Percentiles rank a stretch among this genome's conserved stretches.
Evolutionary conservation across 2,797 vertebrate species (phyloP).

Genomic region (Poecile montanus): DNA sequence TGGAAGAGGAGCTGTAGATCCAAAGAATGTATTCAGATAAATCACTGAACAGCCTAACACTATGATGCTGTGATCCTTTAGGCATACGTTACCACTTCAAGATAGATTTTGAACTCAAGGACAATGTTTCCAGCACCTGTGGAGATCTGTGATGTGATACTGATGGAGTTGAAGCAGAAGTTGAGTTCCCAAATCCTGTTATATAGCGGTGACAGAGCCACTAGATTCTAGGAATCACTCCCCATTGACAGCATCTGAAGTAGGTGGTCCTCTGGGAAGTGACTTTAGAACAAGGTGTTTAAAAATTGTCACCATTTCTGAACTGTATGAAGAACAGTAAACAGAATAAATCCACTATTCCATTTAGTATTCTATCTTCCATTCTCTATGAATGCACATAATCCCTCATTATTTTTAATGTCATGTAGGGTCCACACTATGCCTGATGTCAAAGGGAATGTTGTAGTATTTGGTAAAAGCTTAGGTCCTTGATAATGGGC

Average conservation of each 20-base stretch:
- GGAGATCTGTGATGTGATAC: neutral
- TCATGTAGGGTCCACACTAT: no score
- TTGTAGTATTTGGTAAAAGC: neutral
- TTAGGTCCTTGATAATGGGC: neutral
- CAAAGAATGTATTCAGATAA: neutral
- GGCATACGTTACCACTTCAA: neutral
- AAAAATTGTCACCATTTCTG: neutral
- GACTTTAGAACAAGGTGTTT: neutral
- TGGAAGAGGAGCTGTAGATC: neutral
- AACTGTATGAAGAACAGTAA: neutral
- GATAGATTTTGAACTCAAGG: neutral
- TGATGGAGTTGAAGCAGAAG: neutral
- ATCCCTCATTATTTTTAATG: neutral
- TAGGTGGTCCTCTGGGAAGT: neutral
- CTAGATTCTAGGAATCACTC: neutral
- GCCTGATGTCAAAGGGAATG: neutral
- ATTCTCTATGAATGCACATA: neutral
- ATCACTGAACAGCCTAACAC: neutral
- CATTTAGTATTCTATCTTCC: neutral
- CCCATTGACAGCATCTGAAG: neutral
- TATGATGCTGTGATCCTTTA: neutral
- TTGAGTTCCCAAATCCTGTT: neutral
- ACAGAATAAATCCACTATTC: neutral
- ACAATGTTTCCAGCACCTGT: neutral
- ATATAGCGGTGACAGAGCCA: rapidly evolving